Base-by-base conservation (phyloP, 2,888 invertebrate genomes). In the Asteroscopus sphinx region DNA sequence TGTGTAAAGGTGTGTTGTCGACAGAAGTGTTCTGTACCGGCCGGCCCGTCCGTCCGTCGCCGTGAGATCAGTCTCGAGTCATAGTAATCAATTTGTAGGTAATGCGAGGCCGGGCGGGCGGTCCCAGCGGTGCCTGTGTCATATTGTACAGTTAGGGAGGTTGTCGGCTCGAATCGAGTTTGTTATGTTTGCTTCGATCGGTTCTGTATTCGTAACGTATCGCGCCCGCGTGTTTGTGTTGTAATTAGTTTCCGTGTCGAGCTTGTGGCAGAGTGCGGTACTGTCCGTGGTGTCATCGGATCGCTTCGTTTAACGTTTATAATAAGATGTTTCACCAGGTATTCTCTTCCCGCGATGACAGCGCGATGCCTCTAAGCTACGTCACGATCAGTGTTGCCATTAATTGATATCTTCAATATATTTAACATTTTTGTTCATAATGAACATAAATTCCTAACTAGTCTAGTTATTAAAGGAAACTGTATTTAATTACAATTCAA, bases 91-190 rank as follows among this genome's bases (percentile, higher is more conserved):
- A 65, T 73, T n/a, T 51, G 63, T 76, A 72, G 67, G 72, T 67
- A 69, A 60, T 68, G 61, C 61, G 65, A 42, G 55, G 47, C 12
- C 65, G 77, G 70, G 42, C 66, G 65, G 53, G 56, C 58, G 64
- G 21, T 66, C 57, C 64, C 56, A 62, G 68, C 77, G 78, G 81
- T 76, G 79, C 79, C 80, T 76, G 86, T 81, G 85, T 58, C 69
- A 68, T 82, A 81, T 80, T 85, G 86, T 88, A 87, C 84, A 86
- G 84, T 83, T 80, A 77, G 77, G 79, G 77, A 77, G 79, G 78
- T 69, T 72, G 82, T 76, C 77, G 81, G 81, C 87, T 87, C 87
- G 87, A 83, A 86, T 88, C 80, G 70, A 75, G 75, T 82, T 83
- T 76, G 72, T 80, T 68, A 68, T 58, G 73, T 76, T 77, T 68